Evolutionary conservation across 2,797 vertebrate genomes (phyloP).

Genomic region (Enoplosus armatus): DNA sequence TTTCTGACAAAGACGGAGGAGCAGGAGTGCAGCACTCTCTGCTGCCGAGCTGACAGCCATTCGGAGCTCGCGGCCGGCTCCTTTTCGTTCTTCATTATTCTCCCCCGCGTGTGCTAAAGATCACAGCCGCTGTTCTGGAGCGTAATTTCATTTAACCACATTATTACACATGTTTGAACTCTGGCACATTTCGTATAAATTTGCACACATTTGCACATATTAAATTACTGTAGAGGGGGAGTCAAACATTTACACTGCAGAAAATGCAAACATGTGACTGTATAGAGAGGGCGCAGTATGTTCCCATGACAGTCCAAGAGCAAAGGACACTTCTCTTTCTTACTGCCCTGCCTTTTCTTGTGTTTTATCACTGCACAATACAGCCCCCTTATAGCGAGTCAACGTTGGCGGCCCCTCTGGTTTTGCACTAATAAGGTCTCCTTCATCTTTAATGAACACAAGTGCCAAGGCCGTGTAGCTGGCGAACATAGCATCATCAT

Average conservation of each 20-base stretch:
- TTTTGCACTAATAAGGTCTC: constrained; percentile 37
- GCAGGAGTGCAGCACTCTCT: constrained; percentile 52
- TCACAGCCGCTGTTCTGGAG: constrained; percentile 12
- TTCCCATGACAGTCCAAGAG: not conserved
- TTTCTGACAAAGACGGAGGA: constrained; percentile 70
- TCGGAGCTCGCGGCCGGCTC: constrained; percentile 45
- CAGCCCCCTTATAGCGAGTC: not conserved
- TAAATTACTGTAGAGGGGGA: not conserved
- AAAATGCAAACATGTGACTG: constrained; percentile 22
- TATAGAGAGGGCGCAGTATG: not conserved
- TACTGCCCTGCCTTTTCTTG: not conserved
- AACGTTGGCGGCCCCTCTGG: constrained; percentile 8
- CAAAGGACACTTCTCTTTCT: not conserved
- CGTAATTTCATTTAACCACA: constrained; percentile 45
- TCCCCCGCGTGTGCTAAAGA: constrained; percentile 13
- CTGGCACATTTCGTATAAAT: constrained; percentile 19
- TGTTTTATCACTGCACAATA: not conserved
- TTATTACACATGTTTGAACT: constrained; percentile 48
- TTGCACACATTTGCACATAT: constrained; percentile 52
- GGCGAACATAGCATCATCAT: constrained; percentile 12
- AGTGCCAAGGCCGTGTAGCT: constrained; percentile 42
- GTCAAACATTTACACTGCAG: constrained; percentile 18
- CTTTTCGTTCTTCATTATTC: constrained; percentile 45
- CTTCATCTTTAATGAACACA: constrained; percentile 51
- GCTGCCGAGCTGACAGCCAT: constrained; percentile 55